These are phyloP conservation scores for Luehdorfia chinensis DNA, from an alignment of 1,140 invertebrate genomes.

Conservation along the genomic window DNA sequence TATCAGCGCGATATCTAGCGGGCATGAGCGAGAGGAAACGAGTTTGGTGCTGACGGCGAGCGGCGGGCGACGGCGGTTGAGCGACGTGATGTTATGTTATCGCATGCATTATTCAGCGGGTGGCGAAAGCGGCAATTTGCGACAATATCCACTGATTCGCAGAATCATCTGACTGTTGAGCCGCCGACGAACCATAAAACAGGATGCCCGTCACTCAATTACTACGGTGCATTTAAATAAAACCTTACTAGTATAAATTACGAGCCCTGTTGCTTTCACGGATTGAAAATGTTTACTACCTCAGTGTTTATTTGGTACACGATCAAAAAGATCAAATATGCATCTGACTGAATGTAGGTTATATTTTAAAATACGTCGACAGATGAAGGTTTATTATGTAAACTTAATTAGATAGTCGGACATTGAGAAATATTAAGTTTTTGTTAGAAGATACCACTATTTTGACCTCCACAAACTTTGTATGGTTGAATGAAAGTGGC, in stretches of 20 bases:
- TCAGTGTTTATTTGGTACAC: neutral
- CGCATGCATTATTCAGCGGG: conserved; percentile 73
- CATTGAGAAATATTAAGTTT: neutral
- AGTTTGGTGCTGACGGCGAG: conserved; percentile 27
- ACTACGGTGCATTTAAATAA: conserved; percentile 66
- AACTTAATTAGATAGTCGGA: conserved; percentile 5
- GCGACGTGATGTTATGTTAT: conserved; percentile 73
- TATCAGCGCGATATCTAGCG: too few species aligned
- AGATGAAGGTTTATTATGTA: neutral
- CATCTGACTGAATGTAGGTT: neutral
- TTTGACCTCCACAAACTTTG: too few species aligned
- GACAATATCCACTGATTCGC: conserved; percentile 73
- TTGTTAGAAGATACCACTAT: too few species aligned
- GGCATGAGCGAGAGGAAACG: conserved; percentile 29
- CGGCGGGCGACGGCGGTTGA: conserved; percentile 33
- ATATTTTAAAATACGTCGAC: conserved; percentile 7
- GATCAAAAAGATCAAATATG: conserved; percentile 1
- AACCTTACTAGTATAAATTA: conserved; percentile 31
- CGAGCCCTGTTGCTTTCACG: conserved; percentile 19
- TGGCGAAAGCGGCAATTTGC: conserved; percentile 75
- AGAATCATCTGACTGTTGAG: conserved; percentile 64
- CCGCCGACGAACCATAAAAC: conserved; percentile 63
- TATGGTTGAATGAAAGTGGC: too few species aligned
- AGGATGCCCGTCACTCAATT: conserved; percentile 68
- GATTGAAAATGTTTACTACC: conserved; percentile 3